Evolutionary conservation across 1,140 invertebrate genomes (phyloP), one percentile per base, ranked within the genome.

Genomic region (Lordiphosa collinella): DNA sequence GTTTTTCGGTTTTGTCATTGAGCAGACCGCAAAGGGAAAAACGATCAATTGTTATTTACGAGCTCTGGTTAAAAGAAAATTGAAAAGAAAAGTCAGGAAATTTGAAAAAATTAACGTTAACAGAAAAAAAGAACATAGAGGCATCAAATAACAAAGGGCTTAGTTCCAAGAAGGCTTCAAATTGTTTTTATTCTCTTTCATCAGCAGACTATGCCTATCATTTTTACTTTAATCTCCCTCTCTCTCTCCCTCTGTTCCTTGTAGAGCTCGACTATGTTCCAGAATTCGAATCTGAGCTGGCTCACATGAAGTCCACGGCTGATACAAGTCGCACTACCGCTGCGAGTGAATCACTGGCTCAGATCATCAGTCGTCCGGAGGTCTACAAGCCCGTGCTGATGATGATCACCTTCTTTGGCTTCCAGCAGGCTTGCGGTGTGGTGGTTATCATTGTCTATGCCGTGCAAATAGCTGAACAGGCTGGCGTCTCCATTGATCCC

Each of bases 361-460:
- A 82, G 53, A 68, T 78, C 10, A 73, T 88, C 7, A 52, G 66
- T 4, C 59, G 90, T 6, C 90, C 90, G 0, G 90, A 90, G 18
- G 91, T 92, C 3, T 88, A 93, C 25, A 92, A 93, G 38, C 94
- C 94, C 0, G 90, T 95, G 2, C 25, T 91, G 0, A 91, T 96
- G 10, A 91, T 94, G 74, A 88, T 93, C 4, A 87, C 87, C 0
- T 93, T 93, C 71, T 95, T 96, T 88, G 92, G 93, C 60, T 93
- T 96, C 70, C 94, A 96, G 86, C 95, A 96, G 86, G 92, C 94
- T 36, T 93, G 92, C n/a, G 95, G 95, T 0, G 91, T 93, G 4
- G 95, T 94, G 63, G 93, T 94, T 3, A 90, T 95, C 8, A 92
- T 95, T 35, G 95, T 95, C 71, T 95, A 96, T 68, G 93, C 94